Evolutionary conservation across 2,113 vertebrate species (phyloP).

Genomic region (Enhydra lutris): DNA sequence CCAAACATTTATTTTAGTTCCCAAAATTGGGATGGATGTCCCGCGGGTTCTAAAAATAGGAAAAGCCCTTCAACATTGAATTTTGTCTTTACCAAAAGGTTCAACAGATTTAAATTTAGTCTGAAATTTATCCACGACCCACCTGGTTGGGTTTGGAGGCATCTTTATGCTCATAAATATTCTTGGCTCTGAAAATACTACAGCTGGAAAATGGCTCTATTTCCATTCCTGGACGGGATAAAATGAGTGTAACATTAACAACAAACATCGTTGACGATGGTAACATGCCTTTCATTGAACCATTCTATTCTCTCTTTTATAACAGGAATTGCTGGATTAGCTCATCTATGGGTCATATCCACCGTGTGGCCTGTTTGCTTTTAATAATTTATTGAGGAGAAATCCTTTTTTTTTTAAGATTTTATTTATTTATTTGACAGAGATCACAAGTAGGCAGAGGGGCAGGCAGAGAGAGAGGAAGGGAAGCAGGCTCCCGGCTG

Average conservation of each 20-base stretch:
- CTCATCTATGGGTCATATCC: background rate
- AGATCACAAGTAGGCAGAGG: too few species aligned
- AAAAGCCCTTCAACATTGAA: background rate
- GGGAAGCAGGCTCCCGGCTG: too few species aligned
- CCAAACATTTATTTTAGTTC: conserved; percentile 60
- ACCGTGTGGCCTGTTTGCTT: background rate
- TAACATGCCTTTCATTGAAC: background rate
- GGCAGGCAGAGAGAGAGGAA: too few species aligned
- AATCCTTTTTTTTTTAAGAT: background rate
- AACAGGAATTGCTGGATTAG: background rate
- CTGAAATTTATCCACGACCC: background rate
- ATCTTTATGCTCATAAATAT: background rate
- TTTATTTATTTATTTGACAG: too few species aligned
- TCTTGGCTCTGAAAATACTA: background rate
- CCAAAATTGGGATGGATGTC: background rate
- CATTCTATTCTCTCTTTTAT: background rate
- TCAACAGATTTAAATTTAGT: background rate
- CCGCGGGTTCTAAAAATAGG: conserved; percentile 36
- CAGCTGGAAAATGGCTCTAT: background rate
- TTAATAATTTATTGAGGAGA: background rate
- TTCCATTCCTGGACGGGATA: background rate
- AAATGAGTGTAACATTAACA: background rate
- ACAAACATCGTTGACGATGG: background rate
- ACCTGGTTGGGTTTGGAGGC: background rate
- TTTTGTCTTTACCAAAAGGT: background rate